Percentiles rank a stretch among this genome's conserved stretches.
Evolutionary conservation across 1,140 invertebrate species (phyloP).

Genomic region (Brachionus rotundiformis): DNA sequence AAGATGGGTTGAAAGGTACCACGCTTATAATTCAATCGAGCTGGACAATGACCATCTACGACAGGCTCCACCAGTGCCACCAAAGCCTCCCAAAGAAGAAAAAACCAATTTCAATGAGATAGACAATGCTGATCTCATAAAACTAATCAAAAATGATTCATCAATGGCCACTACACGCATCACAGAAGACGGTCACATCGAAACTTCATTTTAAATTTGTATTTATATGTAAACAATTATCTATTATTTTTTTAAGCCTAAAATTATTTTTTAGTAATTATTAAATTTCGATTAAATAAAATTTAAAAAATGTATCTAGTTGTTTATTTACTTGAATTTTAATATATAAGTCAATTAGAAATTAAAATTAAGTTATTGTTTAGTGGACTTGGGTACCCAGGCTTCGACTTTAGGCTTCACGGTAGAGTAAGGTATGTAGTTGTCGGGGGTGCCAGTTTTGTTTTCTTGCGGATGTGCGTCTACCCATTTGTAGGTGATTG

Average conservation of each 20-base stretch:
- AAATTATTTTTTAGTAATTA: neutral
- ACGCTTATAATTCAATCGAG: slow-evolving; percentile 31
- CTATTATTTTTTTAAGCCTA: neutral
- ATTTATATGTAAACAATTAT: slow-evolving; percentile 14
- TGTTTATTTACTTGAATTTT: neutral
- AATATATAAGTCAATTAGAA: neutral
- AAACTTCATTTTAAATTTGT: slow-evolving; percentile 33
- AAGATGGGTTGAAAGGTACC: slow-evolving; percentile 17
- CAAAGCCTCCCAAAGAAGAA: slow-evolving; percentile 5
- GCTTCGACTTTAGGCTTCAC: slow-evolving; percentile 78
- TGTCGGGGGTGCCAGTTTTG: slow-evolving; percentile 72
- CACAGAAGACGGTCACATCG: slow-evolving; percentile 11
- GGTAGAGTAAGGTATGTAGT: slow-evolving; percentile 85
- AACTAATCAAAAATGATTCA: neutral
- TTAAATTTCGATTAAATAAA: neutral
- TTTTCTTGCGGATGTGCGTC: slow-evolving; percentile 75
- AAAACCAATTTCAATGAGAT: neutral
- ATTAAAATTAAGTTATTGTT: slow-evolving; percentile 13
- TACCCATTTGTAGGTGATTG: slow-evolving; percentile 73
- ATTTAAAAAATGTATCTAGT: neutral
- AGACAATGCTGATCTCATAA: neutral
- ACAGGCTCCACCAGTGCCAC: neutral
- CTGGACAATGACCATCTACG: neutral
- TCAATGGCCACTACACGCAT: neutral
- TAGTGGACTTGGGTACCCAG: slow-evolving; percentile 68